Conservation (phyloP, 2,888 invertebrate genomes). For the Dynastes hyllus region DNA sequence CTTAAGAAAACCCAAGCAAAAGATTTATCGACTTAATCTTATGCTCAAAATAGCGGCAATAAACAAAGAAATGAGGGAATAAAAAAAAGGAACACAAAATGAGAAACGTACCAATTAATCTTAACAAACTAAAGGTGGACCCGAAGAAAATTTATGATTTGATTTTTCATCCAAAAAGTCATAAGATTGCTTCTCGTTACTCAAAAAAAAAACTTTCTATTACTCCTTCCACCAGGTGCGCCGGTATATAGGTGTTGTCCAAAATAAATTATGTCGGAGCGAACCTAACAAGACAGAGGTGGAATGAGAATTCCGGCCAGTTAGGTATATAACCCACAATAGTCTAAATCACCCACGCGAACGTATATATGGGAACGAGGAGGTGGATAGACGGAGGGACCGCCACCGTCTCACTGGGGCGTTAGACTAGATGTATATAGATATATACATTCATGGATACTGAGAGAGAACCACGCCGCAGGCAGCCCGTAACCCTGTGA, state of each 20-base stretch:
- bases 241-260: constrained; percentile 8
- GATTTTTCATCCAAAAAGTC: constrained; percentile 35
- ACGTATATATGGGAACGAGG: constrained; percentile 49
- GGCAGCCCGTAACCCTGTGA: constrained; percentile 63
- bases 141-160: constrained; percentile 22
- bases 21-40: no score
- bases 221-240: constrained; percentile 2
- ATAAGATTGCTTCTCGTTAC: constrained; percentile 25
- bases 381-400: constrained; percentile 49
- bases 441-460: background rate
- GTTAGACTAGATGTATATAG: constrained; percentile 7
- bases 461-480: constrained; percentile 57
- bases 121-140: background rate
- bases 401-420: constrained; percentile 52
- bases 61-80: no score
- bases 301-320: constrained; percentile 25
- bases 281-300: background rate
- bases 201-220: constrained; percentile 9
- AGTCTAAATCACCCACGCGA: constrained; percentile 57
- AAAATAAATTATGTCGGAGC: constrained; percentile 38
- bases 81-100: no score
- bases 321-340: constrained; percentile 43
- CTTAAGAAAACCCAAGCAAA: no score
- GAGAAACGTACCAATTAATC: background rate
- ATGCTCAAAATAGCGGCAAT: no score